Conservation (phyloP, 1,140 invertebrate species). For the Drosophila subpulchrella region DNA sequence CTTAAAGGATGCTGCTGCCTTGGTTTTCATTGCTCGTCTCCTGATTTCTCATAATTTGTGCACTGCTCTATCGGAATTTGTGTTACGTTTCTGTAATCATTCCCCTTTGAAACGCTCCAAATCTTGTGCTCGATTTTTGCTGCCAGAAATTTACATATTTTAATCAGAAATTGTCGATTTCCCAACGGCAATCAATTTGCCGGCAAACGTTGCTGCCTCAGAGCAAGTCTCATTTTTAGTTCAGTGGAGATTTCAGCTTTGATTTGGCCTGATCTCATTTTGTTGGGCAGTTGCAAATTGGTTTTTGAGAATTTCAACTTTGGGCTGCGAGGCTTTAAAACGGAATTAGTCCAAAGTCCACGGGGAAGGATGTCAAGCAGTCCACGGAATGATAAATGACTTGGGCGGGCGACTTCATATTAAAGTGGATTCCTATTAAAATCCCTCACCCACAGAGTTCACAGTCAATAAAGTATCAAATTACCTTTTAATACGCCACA, state of each 20-base stretch:
- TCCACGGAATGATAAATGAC: slow-evolving; percentile 57
- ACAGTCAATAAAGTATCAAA: slow-evolving; percentile 74
- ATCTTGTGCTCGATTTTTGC: slow-evolving; percentile 26
- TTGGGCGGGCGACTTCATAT: neutral
- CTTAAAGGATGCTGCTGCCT: slow-evolving; percentile 21
- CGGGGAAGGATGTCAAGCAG: slow-evolving; percentile 24
- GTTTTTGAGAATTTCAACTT: neutral
- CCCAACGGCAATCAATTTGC: slow-evolving; percentile 31
- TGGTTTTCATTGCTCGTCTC: slow-evolving; percentile 43
- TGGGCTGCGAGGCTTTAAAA: slow-evolving; percentile 21
- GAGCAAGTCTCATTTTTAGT: slow-evolving; percentile 7
- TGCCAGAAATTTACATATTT: slow-evolving; percentile 31
- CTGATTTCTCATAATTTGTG: slow-evolving; percentile 60
- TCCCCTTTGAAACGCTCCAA: slow-evolving; percentile 19
- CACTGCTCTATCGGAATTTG: slow-evolving; percentile 18
- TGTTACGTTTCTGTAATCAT: slow-evolving; percentile 16
- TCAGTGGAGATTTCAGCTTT: slow-evolving; percentile 11
- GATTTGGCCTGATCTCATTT: slow-evolving; percentile 22
- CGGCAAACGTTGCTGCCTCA: slow-evolving; percentile 6
- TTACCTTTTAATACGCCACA: slow-evolving; percentile 52
- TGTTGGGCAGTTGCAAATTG: slow-evolving; percentile 17
- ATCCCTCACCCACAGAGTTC: neutral
- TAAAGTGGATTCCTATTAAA: slow-evolving; percentile 40
- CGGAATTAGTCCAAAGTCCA: slow-evolving; percentile 5
- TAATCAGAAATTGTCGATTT: slow-evolving; percentile 40